Evolutionary conservation across 2,113 vertebrate genomes (phyloP), one percentile per base, ranked within the genome.

Genomic region (Tonatia bakeri): DNA sequence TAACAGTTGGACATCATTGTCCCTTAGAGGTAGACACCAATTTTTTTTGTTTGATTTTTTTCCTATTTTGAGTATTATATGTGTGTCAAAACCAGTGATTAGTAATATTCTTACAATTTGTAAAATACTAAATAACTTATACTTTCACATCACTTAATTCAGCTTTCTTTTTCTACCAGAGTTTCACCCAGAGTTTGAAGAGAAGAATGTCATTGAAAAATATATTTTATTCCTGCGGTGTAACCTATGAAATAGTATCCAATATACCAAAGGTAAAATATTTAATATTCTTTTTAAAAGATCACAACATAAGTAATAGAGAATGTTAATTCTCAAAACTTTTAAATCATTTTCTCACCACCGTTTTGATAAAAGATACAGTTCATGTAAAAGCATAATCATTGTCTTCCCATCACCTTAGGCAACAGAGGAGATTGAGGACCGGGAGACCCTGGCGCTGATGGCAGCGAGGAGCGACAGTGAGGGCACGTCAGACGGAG

Each of bases 161-260:
- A 76, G 81, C 87, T 73, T 76, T 92, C 91, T 65, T 77, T 98
- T 92, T 95, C 17, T 82, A 94, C 19, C 98, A 99, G 99, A 99
- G 99, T 98, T 99, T 99, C 97, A 99, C 99, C 16, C 99, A 99
- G 98, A 99, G 99, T 97, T 98, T 99, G 97, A 99, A 99, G 98
- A 99, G 99, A 97, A 98, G 99, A 98, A 99, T 99, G 99, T 99
- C 99, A 19, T 95, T 99, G 91, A 99, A 99, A 98, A 99, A 99
- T 94, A 98, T 99, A 14, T 98, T 99, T 92, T 99, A 99, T 98
- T 99, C 99, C 96, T 99, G 99, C 79, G 99, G 99, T 81, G 99
- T 99, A 82, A 99, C 98, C 54, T 99, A 99, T 97, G 99, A 99
- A 98, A 99, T 99, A 70, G 99, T 99, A 76, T 99, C 99, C 95